Evolutionary conservation across 2,113 vertebrate genomes (phyloP).

Genomic region (Hirundichthys speculiger): DNA sequence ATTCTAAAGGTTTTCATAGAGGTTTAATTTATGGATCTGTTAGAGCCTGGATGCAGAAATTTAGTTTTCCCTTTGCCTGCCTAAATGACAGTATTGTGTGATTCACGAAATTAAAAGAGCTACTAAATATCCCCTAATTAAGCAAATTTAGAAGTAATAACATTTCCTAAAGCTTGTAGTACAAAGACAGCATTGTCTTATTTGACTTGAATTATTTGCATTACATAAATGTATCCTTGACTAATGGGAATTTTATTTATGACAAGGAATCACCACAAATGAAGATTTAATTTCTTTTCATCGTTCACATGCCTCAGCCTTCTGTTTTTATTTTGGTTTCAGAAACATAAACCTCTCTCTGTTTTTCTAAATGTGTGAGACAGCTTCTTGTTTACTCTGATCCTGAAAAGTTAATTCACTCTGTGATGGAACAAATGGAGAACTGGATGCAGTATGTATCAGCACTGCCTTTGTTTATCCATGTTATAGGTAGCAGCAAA

Average conservation of each 20-base stretch:
- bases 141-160: too few species aligned
- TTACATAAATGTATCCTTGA: too few species aligned
- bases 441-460: constrained; percentile 8
- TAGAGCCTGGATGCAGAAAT: too few species aligned
- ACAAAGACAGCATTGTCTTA: too few species aligned
- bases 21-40: too few species aligned
- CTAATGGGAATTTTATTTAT: constrained; percentile 17
- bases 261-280: constrained; percentile 3
- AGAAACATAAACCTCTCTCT: constrained; percentile 8
- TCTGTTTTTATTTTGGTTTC: neutral
- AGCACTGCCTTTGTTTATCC: constrained; percentile 58
- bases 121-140: too few species aligned
- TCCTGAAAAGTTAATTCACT: constrained; percentile 30
- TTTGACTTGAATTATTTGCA: too few species aligned
- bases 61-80: too few species aligned
- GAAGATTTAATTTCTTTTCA: constrained; percentile 22
- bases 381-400: constrained; percentile 45
- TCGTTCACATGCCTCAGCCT: constrained; percentile 13
- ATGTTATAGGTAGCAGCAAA: constrained; percentile 53
- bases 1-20: too few species aligned
- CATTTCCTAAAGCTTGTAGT: too few species aligned
- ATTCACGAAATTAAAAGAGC: too few species aligned
- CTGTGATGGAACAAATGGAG: constrained; percentile 48
- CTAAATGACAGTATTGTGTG: too few species aligned
- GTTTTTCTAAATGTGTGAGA: constrained; percentile 54